Percentiles rank a stretch among this genome's conserved stretches.
Conservation (phyloP, 37 sponge, comb jelly and placozoan genomes). For the Dysidea cf. avara region DNA sequence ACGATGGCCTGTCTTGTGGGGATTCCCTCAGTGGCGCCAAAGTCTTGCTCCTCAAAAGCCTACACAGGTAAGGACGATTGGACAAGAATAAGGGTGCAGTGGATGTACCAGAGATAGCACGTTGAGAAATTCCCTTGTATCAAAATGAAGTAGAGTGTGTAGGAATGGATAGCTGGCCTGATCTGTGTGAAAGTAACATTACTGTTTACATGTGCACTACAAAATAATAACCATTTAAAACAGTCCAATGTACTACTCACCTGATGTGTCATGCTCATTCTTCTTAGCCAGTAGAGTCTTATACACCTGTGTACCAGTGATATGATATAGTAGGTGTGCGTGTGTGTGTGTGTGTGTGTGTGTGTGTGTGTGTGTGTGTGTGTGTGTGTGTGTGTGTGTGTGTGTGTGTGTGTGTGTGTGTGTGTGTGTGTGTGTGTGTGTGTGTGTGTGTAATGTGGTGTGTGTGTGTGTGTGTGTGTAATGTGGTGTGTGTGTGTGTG, state of each 20-base stretch:
- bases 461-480: no score
- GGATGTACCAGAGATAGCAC: conserved; percentile 65
- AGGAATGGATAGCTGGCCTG: conserved; percentile 66
- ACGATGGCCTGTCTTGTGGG: conserved; percentile 65
- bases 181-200: conserved; percentile 21
- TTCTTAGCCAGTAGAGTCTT: conserved; percentile 40
- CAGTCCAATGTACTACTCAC: not conserved
- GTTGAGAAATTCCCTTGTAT: conserved; percentile 85
- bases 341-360: no score
- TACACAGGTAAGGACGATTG: conserved; percentile 8
- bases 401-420: no score
- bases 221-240: not conserved
- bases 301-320: conserved; percentile 52
- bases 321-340: no score
- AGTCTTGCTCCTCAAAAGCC: conserved; percentile 83
- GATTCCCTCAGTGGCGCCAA: conserved; percentile 50
- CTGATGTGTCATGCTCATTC: conserved; percentile 49
- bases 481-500: no score
- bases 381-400: no score
- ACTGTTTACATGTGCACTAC: not conserved
- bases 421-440: no score
- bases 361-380: no score
- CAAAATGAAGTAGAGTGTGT: conserved; percentile 73
- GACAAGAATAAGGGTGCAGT: not conserved
- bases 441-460: no score